Evolutionary conservation across 2,113 vertebrate species (phyloP).

Genomic region (Lichenostomus cassidix): DNA sequence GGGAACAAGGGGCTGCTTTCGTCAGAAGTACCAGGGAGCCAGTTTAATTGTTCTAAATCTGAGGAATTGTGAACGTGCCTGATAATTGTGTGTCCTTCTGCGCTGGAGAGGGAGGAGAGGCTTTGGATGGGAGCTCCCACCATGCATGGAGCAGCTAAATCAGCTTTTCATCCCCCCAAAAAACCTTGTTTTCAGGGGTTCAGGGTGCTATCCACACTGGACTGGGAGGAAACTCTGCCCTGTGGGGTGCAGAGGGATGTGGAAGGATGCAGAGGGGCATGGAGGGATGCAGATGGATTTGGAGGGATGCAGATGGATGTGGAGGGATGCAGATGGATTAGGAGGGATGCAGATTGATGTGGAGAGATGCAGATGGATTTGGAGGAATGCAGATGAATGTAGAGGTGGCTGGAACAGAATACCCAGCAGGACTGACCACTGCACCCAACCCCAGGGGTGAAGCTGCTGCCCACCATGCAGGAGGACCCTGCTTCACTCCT

Average conservation of each 20-base stretch:
- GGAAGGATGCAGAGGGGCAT: no score
- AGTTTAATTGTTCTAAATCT: neutral
- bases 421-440: neutral
- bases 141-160: neutral
- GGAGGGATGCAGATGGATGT: no score
- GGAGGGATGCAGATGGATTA: neutral
- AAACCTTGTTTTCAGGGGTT: neutral
- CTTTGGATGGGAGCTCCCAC: neutral
- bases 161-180: neutral
- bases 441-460: neutral
- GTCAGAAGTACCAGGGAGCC: constrained; percentile 1
- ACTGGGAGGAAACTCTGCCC: neutral
- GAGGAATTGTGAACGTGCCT: neutral
- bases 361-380: rapidly evolving
- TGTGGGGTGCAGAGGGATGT: neutral
- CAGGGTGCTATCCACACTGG: rapidly evolving
- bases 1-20: constrained; percentile 3
- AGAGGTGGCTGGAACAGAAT: neutral
- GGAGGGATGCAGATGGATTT: neutral
- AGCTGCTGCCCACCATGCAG: neutral
- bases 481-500: neutral
- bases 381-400: rapidly evolving
- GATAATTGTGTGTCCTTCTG: neutral
- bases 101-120: neutral
- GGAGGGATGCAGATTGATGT: rapidly evolving